Conservation (phyloP, 2,113 vertebrate genomes). For the Tragelaphus imberbis region DNA sequence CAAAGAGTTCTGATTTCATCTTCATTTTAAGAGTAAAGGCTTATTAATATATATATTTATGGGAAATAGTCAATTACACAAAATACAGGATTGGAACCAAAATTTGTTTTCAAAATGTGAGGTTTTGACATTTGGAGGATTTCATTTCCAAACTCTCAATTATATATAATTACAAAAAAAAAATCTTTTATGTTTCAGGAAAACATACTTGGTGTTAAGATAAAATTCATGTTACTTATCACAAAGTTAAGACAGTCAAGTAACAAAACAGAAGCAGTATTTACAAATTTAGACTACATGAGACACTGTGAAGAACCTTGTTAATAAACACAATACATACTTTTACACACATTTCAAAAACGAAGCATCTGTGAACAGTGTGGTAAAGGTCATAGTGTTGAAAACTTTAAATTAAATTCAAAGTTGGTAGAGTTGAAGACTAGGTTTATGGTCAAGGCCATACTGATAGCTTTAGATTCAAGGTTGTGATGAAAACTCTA, state of each 20-base stretch:
- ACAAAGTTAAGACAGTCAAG: constrained; percentile 74
- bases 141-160: constrained; percentile 68
- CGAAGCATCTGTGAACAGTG: constrained; percentile 62
- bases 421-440: background rate
- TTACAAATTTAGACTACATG: constrained; percentile 75
- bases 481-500: constrained; percentile 39
- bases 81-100: constrained; percentile 36
- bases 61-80: constrained; percentile 36
- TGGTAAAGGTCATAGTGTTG: constrained; percentile 36
- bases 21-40: background rate
- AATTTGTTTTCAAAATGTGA: constrained; percentile 62
- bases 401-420: constrained; percentile 42
- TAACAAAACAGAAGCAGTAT: constrained; percentile 60
- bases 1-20: background rate
- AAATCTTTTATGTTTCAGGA: constrained; percentile 44
- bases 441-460: constrained; percentile 22
- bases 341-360: constrained; percentile 70
- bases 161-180: constrained; percentile 69
- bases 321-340: constrained; percentile 47
- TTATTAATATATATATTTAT: background rate
- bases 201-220: constrained; percentile 68
- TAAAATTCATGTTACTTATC: constrained; percentile 67
- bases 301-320: constrained; percentile 59
- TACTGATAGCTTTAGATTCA: constrained; percentile 44
- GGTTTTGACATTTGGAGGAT: constrained; percentile 60